These are phyloP conservation scores for Spodoptera frugiperda DNA, from an alignment of 1,140 invertebrate genomes.

Conservation along the genomic window DNA sequence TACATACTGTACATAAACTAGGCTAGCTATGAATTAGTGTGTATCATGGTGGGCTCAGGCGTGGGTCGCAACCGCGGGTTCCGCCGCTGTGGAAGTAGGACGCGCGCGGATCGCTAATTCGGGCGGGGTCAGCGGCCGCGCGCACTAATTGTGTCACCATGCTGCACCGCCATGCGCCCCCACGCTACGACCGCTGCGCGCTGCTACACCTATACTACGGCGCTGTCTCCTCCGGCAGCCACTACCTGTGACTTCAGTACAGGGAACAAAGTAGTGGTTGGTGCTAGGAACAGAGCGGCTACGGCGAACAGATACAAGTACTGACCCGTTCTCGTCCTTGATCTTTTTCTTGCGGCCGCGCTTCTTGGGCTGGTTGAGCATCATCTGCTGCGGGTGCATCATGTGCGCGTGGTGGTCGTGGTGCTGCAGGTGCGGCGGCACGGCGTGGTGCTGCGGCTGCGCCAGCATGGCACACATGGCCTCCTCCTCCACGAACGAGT, in stretches of 20 bases:
- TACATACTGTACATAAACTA: background rate
- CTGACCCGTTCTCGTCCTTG: conserved; percentile 87
- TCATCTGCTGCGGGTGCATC: conserved; percentile 85
- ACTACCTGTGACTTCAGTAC: background rate
- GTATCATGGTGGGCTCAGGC: background rate
- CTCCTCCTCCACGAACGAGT: conserved; percentile 93
- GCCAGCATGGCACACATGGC: conserved; percentile 86
- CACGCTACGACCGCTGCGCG: no score
- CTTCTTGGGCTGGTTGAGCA: conserved; percentile 91
- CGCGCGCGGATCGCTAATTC: conserved; percentile 61
- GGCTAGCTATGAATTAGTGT: background rate
- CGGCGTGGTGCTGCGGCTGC: conserved; percentile 64
- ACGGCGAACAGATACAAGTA: conserved; percentile 3
- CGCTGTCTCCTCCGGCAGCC: no score
- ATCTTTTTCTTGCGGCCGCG: conserved; percentile 93
- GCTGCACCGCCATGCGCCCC: conserved; percentile 12
- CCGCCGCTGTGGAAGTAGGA: conserved; percentile 39
- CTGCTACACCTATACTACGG: background rate
- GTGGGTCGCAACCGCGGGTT: conserved; percentile 24
- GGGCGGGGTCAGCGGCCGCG: conserved; percentile 64
- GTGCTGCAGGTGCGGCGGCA: conserved; percentile 73
- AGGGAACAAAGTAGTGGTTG: no score
- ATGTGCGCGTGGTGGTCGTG: conserved; percentile 72
- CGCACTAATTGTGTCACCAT: conserved; percentile 60
- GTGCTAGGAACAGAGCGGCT: no score